Conservation (phyloP, 2,113 vertebrate genomes). For the Leucopternis melanops region DNA sequence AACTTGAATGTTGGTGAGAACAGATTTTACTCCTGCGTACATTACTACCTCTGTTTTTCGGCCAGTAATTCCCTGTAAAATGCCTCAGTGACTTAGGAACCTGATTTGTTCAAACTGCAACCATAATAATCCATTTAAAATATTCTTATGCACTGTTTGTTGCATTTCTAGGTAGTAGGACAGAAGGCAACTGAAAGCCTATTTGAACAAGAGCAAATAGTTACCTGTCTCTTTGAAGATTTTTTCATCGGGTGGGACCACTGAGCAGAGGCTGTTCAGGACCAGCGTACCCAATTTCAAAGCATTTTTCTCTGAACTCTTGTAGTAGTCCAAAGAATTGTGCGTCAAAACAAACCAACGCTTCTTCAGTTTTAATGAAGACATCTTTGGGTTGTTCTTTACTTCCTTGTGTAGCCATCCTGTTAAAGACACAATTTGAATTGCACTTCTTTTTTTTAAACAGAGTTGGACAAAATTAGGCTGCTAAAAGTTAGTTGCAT, state of each 20-base stretch:
- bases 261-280: constrained; percentile 94
- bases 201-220: neutral
- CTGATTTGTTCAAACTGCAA: neutral
- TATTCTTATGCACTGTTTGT: neutral
- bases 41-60: neutral
- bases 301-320: constrained; percentile 89
- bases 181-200: neutral
- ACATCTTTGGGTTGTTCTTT: constrained; percentile 84
- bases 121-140: neutral
- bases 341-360: constrained; percentile 98
- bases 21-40: neutral
- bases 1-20: neutral
- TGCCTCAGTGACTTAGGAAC: neutral
- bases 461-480: neutral
- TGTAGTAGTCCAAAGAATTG: constrained; percentile 97
- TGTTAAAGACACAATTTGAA: constrained; percentile 47
- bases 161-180: neutral
- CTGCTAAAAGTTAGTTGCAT: neutral
- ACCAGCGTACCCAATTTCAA: constrained; percentile 91
- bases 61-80: neutral
- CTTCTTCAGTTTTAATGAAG: constrained; percentile 88
- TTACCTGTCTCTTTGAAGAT: constrained; percentile 93
- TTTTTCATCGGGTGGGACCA: constrained; percentile 89
- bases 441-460: neutral
- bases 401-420: constrained; percentile 97